Conservation (phyloP, 92 coral and sea anemone species). For the Porites lobata region DNA sequence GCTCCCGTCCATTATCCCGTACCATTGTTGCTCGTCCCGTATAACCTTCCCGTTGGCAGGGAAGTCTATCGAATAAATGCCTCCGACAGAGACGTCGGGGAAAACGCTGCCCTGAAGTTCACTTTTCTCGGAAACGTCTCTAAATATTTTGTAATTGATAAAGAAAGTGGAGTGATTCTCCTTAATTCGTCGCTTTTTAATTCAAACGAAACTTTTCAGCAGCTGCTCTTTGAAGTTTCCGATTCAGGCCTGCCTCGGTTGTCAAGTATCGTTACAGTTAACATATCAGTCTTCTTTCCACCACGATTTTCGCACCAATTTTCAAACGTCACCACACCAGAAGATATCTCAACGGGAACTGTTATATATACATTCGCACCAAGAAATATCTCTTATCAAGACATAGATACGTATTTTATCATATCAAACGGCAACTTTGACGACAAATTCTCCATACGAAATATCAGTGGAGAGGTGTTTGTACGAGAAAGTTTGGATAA, state of each 20-base stretch:
- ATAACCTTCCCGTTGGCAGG: slow-evolving; percentile 46
- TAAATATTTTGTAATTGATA: slow-evolving; percentile 21
- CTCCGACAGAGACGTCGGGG: slow-evolving; percentile 53
- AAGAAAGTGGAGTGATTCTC: slow-evolving; percentile 40
- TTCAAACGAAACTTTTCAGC: slow-evolving; percentile 30
- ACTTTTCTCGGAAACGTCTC: slow-evolving; percentile 1
- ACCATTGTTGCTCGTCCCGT: slow-evolving; percentile 27
- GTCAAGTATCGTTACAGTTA: slow-evolving; percentile 34
- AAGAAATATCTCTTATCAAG: slow-evolving; percentile 38
- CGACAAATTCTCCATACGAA: slow-evolving; percentile 42
- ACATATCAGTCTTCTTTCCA: slow-evolving; percentile 34
- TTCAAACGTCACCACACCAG: slow-evolving; percentile 35
- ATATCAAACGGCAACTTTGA: slow-evolving; percentile 34
- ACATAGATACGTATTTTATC: slow-evolving; percentile 27
- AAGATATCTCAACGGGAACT: slow-evolving; percentile 41
- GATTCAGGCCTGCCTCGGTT: slow-evolving; percentile 54
- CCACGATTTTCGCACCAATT: slow-evolving; percentile 49
- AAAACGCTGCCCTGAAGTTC: slow-evolving; percentile 42
- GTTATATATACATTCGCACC: slow-evolving; percentile 27
- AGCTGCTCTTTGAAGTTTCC: slow-evolving; percentile 41
- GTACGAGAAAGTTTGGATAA: slow-evolving; percentile 53
- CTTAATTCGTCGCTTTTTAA: slow-evolving; percentile 43
- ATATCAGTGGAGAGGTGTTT: slow-evolving; percentile 48
- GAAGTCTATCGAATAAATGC: slow-evolving; percentile 50
- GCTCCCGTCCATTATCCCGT: slow-evolving; percentile 33